Evolutionary conservation across 2,888 invertebrate species (phyloP), one percentile per base, ranked within the genome.

Genomic region (Nomada flava): DNA sequence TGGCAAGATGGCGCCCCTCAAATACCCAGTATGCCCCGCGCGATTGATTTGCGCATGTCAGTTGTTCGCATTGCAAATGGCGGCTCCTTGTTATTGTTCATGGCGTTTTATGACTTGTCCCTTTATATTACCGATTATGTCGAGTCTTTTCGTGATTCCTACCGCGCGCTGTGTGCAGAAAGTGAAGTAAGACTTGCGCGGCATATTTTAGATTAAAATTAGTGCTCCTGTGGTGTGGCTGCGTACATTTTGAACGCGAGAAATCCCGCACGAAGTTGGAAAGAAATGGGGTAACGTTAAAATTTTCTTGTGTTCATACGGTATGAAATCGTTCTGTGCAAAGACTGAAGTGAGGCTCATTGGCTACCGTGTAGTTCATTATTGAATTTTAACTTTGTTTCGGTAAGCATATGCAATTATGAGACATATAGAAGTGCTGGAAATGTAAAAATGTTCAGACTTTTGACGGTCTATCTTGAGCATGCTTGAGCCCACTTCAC

Each of bases 21-120:
- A 89, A 79, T 88, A 92, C 93, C 92, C 92, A 92, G 89, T 83
- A 85, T 92, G 92, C 93, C 91, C 89, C 91, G 93, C 92, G 93
- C 93, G 92, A 94, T 94, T 94, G 94, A 94, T 94, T 94, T 94
- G 96, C 96, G 96, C 96, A 96, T 95, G 96, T 95, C 96, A 96
- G 95, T 96, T 96, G 96, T 95, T 91, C 92, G 96, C 96, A 98
- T 97, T 98, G 97, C 98, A 98, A 98, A 98, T 98, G 98, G 98
- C 98, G 98, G 97, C 98, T 92, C 96, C 97, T 98, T 98, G 98
- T 98, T 98, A 98, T 98, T 98, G 98, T 98, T 98, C 97, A 97
- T 97, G 97, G 97, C 96, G 97, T 97, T 93, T 93, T 93, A 93
- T 93, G 93, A 93, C 92, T 93, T 93, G 93, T 93, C 92, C 92